phyloP scores from a whole-genome alignment of 1,140 invertebrate genomes.

The Daktulosphaira vitifoliae region DNA sequence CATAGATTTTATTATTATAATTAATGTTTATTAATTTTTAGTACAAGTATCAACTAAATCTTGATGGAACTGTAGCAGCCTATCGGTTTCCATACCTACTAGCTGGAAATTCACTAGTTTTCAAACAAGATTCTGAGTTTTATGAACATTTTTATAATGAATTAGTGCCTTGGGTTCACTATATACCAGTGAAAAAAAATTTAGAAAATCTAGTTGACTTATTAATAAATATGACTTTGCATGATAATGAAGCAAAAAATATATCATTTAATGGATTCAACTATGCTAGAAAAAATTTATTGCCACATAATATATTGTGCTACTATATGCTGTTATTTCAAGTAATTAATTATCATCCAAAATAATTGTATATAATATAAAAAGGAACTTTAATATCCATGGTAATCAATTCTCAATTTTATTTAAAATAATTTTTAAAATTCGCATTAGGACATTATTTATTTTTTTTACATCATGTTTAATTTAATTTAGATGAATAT shows the following conservation, averaged over 20 bases:
- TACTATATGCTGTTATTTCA: conserved; percentile 75
- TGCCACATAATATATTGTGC: conserved; percentile 80
- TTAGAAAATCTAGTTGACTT: conserved; percentile 71
- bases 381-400: too few species aligned
- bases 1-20: too few species aligned
- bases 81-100: conserved; percentile 89
- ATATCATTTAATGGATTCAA: conserved; percentile 63
- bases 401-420: too few species aligned
- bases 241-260: conserved; percentile 62
- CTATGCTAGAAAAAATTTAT: conserved; percentile 68
- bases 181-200: conserved; percentile 70
- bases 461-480: too few species aligned
- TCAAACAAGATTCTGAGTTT: conserved; percentile 88
- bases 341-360: conserved; percentile 49
- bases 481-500: too few species aligned
- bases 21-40: conserved; percentile 49
- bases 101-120: conserved; percentile 71
- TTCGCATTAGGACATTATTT: too few species aligned
- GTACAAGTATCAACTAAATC: conserved; percentile 92
- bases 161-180: conserved; percentile 69
- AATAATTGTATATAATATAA: too few species aligned
- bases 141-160: conserved; percentile 90
- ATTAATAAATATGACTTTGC: conserved; percentile 66
- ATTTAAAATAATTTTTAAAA: too few species aligned
- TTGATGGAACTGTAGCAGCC: conserved; percentile 93